Base-by-base conservation (phyloP, 1,140 invertebrate species). In the Kradibia gibbosae region DNA sequence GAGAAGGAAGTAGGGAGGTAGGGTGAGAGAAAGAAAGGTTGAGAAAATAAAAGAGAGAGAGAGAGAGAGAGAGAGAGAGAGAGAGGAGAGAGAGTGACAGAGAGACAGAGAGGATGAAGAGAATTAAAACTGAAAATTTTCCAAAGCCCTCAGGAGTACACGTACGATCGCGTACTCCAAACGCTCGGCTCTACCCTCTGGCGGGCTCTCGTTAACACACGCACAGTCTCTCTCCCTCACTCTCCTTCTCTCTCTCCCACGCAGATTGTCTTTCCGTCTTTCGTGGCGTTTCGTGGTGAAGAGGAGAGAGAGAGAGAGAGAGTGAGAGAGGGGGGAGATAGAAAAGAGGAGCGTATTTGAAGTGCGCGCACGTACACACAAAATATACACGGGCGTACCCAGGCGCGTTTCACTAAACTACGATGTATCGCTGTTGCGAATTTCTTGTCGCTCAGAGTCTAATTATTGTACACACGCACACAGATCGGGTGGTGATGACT, bases 361-460 rank as follows among this genome's bases (percentile, higher is more conserved):
- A 80, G 78, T 74, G 73, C 62, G 80, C 72, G 48, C 73, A 73
- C 50, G 73, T 76, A 75, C 34, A 67, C n/a, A 60, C 60, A 53
- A 74, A n/a, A n/a, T n/a, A n/a, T n/a, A 76, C 62, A 70, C 73
- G n/a, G 48, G 80, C 60, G 73, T 25, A 70, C 71, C 62, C 60
- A 70, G 78, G 70, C 78, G 67, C 57, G 67, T 60, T 79, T 72
- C 53, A 45, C 31, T 39, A n/a, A 57, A 39, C 20, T 50, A 42
- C 42, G 28, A 31, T 28, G 3, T 67, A 34, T 20, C 8, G n/a
- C 39, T 48, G 42, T 39, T 22, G 28, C 39, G 17, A 65, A 31
- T 60, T 28, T 34, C 71, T 50, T 50, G 17, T 42, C 60, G 28
- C 39, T 57, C 31, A 36, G 22, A 22, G 45, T 36, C n/a, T 55